A percentile compares a stretch with the other conserved stretches of the same genome.
Conservation (phyloP, 2,888 invertebrate genomes). For the Trachelus stipa region DNA sequence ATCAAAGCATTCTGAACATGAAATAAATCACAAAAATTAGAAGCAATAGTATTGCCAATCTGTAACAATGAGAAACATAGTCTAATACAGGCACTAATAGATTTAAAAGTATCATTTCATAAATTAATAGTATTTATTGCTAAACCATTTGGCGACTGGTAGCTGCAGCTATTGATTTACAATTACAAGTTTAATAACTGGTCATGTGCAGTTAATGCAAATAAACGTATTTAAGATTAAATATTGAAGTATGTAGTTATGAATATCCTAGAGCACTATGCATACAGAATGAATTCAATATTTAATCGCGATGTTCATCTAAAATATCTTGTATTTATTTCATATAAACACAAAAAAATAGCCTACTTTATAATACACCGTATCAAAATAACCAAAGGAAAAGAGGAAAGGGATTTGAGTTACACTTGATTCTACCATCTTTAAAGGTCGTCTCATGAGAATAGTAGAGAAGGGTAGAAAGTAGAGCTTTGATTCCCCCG, state of each 20-base stretch:
- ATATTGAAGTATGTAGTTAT: background rate
- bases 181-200: conserved; percentile 1
- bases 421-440: conserved; percentile 40
- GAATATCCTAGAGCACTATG: background rate
- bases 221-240: background rate
- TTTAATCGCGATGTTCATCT: conserved; percentile 19
- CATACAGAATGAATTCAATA: background rate
- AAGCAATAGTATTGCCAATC: background rate
- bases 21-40: background rate
- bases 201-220: background rate
- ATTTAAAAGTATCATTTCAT: conserved; percentile 10
- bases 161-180: background rate
- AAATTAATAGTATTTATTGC: background rate
- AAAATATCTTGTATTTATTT: conserved; percentile 40
- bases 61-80: background rate
- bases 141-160: background rate
- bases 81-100: background rate
- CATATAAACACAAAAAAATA: conserved; percentile 41
- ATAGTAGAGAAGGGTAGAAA: conserved; percentile 49
- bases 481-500: conserved; percentile 67
- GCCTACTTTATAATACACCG: conserved; percentile 40
- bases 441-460: conserved; percentile 39
- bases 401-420: conserved; percentile 33
- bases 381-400: conserved; percentile 40
- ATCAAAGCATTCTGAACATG: background rate